phyloP scores from a whole-genome alignment of 2,797 vertebrate genomes.

The Sarcoramphus papa region DNA sequence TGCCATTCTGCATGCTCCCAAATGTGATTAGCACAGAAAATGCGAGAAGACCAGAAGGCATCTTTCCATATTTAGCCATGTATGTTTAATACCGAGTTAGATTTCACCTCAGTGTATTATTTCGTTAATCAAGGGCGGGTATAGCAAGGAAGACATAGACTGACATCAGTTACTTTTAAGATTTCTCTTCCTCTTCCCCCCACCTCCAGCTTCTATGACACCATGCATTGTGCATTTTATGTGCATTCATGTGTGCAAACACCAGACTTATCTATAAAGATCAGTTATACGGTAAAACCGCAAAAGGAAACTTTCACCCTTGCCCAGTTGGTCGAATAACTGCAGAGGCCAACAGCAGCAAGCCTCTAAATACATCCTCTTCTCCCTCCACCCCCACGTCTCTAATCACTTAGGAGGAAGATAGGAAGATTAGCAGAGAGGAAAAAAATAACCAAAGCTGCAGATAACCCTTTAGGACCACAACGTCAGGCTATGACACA shows the following conservation, averaged over 20 bases:
- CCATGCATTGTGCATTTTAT: not conserved
- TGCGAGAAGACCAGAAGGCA: conserved; percentile 38
- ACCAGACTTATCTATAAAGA: conserved; percentile 8
- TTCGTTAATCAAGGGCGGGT: not conserved
- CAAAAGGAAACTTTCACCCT: conserved; percentile 52
- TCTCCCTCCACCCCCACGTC: conserved; percentile 7
- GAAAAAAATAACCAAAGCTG: conserved; percentile 61
- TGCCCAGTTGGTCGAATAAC: conserved; percentile 44
- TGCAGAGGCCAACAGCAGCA: conserved; percentile 54
- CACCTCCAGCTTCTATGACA: not conserved
- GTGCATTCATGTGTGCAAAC: conserved; percentile 21
- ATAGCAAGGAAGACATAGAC: not conserved
- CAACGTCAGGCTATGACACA: conserved; percentile 1
- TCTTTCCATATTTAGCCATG: conserved; percentile 30
- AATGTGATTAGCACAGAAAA: conserved; percentile 50
- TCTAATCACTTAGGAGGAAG: conserved; percentile 68
- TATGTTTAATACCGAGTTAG: conserved; percentile 12
- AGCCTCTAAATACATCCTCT: conserved; percentile 41
- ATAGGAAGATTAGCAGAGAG: conserved; percentile 70
- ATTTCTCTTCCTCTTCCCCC: conserved; percentile 14
- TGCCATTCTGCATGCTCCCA: conserved; percentile 2
- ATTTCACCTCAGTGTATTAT: conserved; percentile 27
- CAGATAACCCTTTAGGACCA: conserved; percentile 65
- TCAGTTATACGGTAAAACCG: not conserved
- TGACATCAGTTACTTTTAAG: conserved; percentile 37